Conservation (phyloP, 2,888 invertebrate species). For the Nephrotoma appendiculata region DNA sequence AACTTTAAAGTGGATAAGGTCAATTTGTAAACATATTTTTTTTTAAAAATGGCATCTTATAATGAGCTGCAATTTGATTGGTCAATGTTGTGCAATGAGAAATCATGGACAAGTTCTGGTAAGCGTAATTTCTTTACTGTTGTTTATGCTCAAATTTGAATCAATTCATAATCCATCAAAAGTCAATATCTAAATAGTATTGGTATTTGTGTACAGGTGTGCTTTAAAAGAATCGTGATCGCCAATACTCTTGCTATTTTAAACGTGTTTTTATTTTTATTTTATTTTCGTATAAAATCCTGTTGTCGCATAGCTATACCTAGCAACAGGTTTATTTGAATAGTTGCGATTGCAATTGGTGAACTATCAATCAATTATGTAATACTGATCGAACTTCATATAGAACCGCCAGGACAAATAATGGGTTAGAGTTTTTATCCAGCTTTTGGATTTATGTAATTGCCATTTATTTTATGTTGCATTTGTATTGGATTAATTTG, state of each 20-base stretch:
- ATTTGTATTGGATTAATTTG: not conserved
- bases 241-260: too few relatives aligned
- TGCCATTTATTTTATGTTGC: not conserved
- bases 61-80: slow-evolving; percentile 20
- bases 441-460: not conserved
- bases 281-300: too few relatives aligned
- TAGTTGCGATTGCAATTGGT: too few relatives aligned
- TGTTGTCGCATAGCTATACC: too few relatives aligned
- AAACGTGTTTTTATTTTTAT: too few relatives aligned
- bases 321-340: not conserved
- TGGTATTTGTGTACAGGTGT: not conserved
- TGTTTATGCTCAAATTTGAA: not conserved
- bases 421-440: not conserved
- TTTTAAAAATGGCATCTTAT: slow-evolving; percentile 16
- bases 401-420: too few relatives aligned
- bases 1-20: not conserved
- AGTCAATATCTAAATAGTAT: not conserved
- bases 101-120: not conserved
- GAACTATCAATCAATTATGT: not conserved
- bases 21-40: not conserved
- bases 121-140: not conserved
- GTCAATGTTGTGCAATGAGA: slow-evolving; percentile 14
- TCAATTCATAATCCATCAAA: not conserved
- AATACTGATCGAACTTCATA: not conserved
- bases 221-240: not conserved